Conservation (phyloP, 2,113 vertebrate species). For the Tinamus guttatus region DNA sequence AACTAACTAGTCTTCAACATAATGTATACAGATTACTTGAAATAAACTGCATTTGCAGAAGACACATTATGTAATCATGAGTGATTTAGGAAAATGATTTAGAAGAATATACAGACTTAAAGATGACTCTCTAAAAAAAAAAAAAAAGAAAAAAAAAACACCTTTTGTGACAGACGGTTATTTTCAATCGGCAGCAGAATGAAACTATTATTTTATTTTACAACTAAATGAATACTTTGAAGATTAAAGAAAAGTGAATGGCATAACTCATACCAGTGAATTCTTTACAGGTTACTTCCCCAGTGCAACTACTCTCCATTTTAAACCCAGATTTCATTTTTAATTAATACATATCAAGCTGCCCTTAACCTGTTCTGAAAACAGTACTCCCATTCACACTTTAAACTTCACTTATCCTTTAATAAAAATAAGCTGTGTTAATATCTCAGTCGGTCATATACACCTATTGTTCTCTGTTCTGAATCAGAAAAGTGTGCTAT, state of each 20-base stretch:
- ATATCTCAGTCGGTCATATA: conserved; percentile 23
- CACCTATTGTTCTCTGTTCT: conserved; percentile 51
- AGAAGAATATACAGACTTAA: neutral
- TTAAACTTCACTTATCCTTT: conserved; percentile 57
- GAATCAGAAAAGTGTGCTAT: conserved; percentile 25
- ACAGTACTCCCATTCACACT: conserved; percentile 48
- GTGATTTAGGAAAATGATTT: neutral
- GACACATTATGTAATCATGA: neutral
- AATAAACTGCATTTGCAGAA: neutral
- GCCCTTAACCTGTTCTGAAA: conserved; percentile 52
- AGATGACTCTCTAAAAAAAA: neutral
- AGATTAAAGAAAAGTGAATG: conserved; percentile 21
- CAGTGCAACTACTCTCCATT: conserved; percentile 14
- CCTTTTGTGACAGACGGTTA: neutral
- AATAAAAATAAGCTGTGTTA: conserved; percentile 67
- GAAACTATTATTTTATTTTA: conserved; percentile 2
- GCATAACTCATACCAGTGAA: conserved; percentile 1
- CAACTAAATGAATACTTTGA: neutral
- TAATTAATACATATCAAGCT: conserved; percentile 62
- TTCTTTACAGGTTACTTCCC: conserved; percentile 8
- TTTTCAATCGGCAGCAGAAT: neutral
- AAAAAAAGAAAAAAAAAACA: neutral
- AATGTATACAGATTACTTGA: neutral
- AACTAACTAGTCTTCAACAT: neutral
- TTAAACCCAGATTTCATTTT: conserved; percentile 50